A percentile compares a stretch with the other conserved stretches of the same genome.
Conservation (phyloP, 2,888 invertebrate genomes). For the Homarus gammarus region DNA sequence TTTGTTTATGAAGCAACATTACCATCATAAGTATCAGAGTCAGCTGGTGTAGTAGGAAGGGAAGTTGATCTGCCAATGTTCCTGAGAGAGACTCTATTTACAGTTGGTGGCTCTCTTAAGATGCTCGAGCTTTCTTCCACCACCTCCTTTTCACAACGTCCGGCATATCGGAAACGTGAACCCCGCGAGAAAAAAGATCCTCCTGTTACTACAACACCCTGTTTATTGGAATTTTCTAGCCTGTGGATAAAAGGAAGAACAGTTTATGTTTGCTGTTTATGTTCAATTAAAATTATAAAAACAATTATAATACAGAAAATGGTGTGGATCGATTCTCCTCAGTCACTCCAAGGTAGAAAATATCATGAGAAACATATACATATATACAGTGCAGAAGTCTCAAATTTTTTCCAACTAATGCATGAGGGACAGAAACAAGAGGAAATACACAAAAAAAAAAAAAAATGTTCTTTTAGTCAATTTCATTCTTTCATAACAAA, state of each 20-base stretch:
- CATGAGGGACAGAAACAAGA: too few relatives aligned
- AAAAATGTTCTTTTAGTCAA: too few relatives aligned
- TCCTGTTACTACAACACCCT: constrained; percentile 75
- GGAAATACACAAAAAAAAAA: too few relatives aligned
- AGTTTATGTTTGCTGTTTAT: background rate
- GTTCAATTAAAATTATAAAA: background rate
- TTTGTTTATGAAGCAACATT: background rate
- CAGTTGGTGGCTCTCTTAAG: constrained; percentile 59
- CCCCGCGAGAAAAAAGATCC: constrained; percentile 76
- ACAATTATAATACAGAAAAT: too few relatives aligned
- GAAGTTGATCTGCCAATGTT: constrained; percentile 72
- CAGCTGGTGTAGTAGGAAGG: constrained; percentile 74
- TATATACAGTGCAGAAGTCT: too few relatives aligned
- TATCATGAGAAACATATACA: too few relatives aligned
- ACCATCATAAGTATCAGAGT: constrained; percentile 74
- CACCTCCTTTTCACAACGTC: constrained; percentile 76
- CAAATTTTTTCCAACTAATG: too few relatives aligned
- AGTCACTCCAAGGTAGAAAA: too few relatives aligned
- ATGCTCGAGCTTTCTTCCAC: constrained; percentile 71
- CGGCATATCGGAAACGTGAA: constrained; percentile 76
- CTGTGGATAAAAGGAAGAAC: constrained; percentile 46
- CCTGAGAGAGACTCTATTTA: constrained; percentile 69
- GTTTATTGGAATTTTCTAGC: constrained; percentile 73
- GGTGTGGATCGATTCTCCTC: too few relatives aligned
- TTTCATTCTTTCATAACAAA: too few relatives aligned